These are phyloP conservation scores for Lepidocyrtoides sp. DNA, from an alignment of 2,888 invertebrate genomes.

Conservation along the genomic window DNA sequence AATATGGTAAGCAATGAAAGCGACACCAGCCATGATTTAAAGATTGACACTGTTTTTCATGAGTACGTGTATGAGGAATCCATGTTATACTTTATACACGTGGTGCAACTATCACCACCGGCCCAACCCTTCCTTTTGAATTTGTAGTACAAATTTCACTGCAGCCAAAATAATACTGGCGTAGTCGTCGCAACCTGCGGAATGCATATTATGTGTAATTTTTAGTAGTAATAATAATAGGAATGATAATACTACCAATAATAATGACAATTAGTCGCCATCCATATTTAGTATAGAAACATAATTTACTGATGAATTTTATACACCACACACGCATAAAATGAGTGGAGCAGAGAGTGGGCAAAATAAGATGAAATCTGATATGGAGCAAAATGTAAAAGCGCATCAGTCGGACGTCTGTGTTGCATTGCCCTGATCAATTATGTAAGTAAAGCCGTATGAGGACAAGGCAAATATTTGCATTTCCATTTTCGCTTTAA, in stretches of 20 bases:
- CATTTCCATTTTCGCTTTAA: constrained; percentile 11
- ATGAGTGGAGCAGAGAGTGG: background rate
- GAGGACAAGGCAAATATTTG: constrained; percentile 10
- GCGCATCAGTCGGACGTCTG: background rate
- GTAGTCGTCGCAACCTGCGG: background rate
- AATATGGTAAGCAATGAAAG: constrained; percentile 36
- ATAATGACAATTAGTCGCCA: constrained; percentile 7
- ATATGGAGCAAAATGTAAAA: background rate
- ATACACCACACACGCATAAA: background rate
- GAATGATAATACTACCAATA: background rate
- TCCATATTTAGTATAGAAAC: constrained; percentile 37
- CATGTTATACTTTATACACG: background rate
- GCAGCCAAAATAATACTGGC: background rate
- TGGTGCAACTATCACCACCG: background rate
- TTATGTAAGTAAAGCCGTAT: constrained; percentile 19
- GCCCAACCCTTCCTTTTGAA: background rate
- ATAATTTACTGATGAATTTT: background rate
- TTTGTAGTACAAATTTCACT: background rate
- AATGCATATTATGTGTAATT: background rate
- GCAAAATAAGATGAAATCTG: constrained; percentile 16
- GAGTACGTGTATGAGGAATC: background rate
- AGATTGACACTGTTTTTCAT: background rate
- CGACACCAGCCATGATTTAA: constrained; percentile 18
- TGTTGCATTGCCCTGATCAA: background rate
- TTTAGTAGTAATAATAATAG: constrained; percentile 46